phyloP scores from a whole-genome alignment of 2,888 invertebrate genomes.

The Falcaria lacertinaria region DNA sequence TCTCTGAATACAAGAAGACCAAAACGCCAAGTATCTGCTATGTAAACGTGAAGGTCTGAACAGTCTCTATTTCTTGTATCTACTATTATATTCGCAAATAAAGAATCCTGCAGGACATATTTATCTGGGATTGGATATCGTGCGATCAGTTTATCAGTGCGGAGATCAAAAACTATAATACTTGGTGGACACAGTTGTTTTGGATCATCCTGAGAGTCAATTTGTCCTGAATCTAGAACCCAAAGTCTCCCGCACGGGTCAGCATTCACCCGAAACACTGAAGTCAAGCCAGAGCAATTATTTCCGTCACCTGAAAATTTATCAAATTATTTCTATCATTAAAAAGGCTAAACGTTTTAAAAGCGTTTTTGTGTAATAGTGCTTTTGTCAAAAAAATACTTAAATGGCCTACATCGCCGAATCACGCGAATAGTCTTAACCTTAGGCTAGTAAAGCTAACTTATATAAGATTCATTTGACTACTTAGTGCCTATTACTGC shows the following conservation, averaged over 20 bases:
- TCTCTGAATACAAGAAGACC: slow-evolving; percentile 82
- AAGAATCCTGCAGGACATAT: slow-evolving; percentile 82
- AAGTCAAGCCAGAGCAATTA: slow-evolving; percentile 84
- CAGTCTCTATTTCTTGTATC: slow-evolving; percentile 81
- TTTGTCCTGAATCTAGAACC: slow-evolving; percentile 89
- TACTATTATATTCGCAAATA: slow-evolving; percentile 84
- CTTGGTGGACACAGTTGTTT: slow-evolving; percentile 87
- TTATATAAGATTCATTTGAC: too few species aligned
- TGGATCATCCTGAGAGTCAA: slow-evolving; percentile 82
- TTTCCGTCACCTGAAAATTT: slow-evolving; percentile 39
- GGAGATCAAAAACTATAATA: slow-evolving; percentile 85
- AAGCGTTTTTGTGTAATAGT: too few species aligned
- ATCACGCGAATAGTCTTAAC: too few species aligned
- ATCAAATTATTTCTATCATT: too few species aligned
- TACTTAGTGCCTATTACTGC: too few species aligned
- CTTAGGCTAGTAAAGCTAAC: too few species aligned
- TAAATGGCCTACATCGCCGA: too few species aligned
- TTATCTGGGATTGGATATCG: slow-evolving; percentile 83
- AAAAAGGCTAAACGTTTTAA: too few species aligned
- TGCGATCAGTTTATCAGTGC: slow-evolving; percentile 81
- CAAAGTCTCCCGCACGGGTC: slow-evolving; percentile 88
- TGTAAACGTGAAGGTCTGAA: slow-evolving; percentile 82
- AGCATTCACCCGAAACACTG: slow-evolving; percentile 86
- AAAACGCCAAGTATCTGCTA: slow-evolving; percentile 85
- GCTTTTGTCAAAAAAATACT: too few species aligned